These are phyloP conservation scores for Tenthredo distinguenda DNA, from an alignment of 2,888 invertebrate species.

Conservation along the genomic window DNA sequence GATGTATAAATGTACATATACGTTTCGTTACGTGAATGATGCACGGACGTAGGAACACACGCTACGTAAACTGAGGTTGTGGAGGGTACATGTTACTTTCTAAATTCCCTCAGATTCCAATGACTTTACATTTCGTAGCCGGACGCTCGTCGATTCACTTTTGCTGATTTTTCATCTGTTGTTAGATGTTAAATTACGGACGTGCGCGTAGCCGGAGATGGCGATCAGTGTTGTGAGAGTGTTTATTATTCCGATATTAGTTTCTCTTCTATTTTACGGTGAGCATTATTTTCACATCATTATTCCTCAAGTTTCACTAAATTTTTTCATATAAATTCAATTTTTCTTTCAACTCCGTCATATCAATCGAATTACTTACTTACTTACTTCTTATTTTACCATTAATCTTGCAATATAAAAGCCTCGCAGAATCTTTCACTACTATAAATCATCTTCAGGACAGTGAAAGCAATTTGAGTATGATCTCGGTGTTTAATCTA, in stretches of 20 bases:
- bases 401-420: background rate
- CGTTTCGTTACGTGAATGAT: constrained; percentile 38
- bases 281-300: background rate
- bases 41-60: constrained; percentile 16
- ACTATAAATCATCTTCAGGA: background rate
- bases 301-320: background rate
- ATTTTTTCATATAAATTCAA: background rate
- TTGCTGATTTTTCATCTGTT: constrained; percentile 70
- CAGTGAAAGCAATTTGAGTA: background rate
- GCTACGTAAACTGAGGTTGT: constrained; percentile 48
- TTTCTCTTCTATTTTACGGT: constrained; percentile 19
- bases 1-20: background rate
- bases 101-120: constrained; percentile 70
- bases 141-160: constrained; percentile 69
- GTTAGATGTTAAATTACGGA: constrained; percentile 75
- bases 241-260: constrained; percentile 59
- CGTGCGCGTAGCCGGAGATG: constrained; percentile 73
- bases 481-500: background rate
- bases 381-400: background rate
- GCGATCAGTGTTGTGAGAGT: constrained; percentile 73
- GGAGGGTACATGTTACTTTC: constrained; percentile 67
- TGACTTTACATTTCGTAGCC: constrained; percentile 71
- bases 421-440: background rate
- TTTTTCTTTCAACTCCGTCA: background rate
- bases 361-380: background rate